Evolutionary conservation across 1,140 invertebrate genomes (phyloP).

Genomic region (Drosophila equinoxialis): DNA sequence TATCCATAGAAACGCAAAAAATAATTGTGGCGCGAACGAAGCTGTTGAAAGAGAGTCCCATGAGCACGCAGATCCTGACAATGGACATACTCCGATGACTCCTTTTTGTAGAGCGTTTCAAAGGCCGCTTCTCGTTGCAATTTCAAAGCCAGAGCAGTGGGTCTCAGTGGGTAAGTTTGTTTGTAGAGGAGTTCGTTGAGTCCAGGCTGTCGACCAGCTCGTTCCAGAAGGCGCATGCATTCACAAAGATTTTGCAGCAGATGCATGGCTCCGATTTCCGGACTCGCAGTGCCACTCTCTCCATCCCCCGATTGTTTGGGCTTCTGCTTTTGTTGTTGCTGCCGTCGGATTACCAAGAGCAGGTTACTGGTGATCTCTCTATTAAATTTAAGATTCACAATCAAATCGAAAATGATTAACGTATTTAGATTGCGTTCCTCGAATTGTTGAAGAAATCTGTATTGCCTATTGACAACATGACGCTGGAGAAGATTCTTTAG

Average conservation of each 20-base stretch:
- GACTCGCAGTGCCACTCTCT: background rate
- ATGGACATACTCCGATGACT: slow-evolving; percentile 48
- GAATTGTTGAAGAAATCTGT: slow-evolving; percentile 67
- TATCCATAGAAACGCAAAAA: slow-evolving; percentile 83
- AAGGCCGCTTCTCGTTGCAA: slow-evolving; percentile 65
- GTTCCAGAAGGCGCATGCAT: slow-evolving; percentile 66
- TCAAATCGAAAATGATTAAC: slow-evolving; percentile 70
- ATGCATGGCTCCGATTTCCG: slow-evolving; percentile 63
- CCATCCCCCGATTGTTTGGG: slow-evolving; percentile 3
- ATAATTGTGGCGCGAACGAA: slow-evolving; percentile 76
- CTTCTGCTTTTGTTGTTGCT: slow-evolving; percentile 59
- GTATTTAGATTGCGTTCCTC: slow-evolving; percentile 70
- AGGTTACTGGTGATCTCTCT: slow-evolving; percentile 75
- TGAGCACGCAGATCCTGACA: slow-evolving; percentile 48
- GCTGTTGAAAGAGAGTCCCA: slow-evolving; percentile 56
- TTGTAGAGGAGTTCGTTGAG: slow-evolving; percentile 55
- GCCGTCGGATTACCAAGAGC: slow-evolving; percentile 65
- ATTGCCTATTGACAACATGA: slow-evolving; percentile 55
- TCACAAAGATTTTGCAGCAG: slow-evolving; percentile 72
- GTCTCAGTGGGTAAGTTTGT: slow-evolving; percentile 60
- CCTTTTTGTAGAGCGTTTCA: slow-evolving; percentile 39
- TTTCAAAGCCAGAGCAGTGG: slow-evolving; percentile 52
- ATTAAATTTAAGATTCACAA: slow-evolving; percentile 72
- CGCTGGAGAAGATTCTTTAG: slow-evolving; percentile 51
- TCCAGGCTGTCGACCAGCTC: slow-evolving; percentile 33